These are phyloP conservation scores for Heteromormyrus szaboi DNA, from an alignment of 2,797 vertebrate genomes.

Conservation along the genomic window DNA sequence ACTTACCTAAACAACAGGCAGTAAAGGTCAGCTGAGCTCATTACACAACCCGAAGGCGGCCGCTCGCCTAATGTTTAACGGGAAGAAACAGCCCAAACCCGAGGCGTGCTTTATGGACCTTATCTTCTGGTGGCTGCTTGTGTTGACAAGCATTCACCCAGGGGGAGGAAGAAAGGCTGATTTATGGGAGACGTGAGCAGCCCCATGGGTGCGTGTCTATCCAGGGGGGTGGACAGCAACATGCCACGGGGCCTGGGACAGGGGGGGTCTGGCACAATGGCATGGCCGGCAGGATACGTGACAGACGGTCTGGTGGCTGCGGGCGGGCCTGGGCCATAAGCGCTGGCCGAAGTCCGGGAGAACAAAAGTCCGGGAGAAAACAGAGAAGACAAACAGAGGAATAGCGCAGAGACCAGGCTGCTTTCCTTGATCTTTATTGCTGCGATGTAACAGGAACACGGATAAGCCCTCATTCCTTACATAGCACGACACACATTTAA, in stretches of 20 bases:
- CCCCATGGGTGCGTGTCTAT: too few relatives aligned
- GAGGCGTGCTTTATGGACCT: constrained; percentile 24
- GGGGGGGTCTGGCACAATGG: not conserved
- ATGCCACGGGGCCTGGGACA: not conserved
- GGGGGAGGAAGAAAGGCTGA: not conserved
- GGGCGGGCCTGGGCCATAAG: not conserved
- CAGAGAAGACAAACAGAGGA: not conserved
- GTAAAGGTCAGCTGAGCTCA: constrained; percentile 15
- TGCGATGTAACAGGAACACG: not conserved
- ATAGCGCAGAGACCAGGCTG: not conserved
- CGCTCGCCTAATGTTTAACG: constrained; percentile 22
- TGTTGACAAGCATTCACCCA: not conserved
- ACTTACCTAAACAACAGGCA: not conserved
- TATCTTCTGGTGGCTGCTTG: constrained; percentile 23
- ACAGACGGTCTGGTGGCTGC: not conserved
- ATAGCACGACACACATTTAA: not conserved
- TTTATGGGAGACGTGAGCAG: not conserved
- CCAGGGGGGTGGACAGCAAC: not conserved
- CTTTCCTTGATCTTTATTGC: constrained; percentile 2
- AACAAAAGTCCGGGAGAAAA: not conserved
- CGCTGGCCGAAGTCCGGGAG: not conserved
- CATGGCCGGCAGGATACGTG: not conserved
- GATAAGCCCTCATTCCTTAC: not conserved
- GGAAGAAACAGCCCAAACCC: not conserved
- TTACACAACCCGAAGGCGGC: constrained; percentile 26